Percentiles rank a stretch among this genome's conserved stretches.
Conservation (phyloP, 2,888 invertebrate species). For the Oegoconia quadripuncta region DNA sequence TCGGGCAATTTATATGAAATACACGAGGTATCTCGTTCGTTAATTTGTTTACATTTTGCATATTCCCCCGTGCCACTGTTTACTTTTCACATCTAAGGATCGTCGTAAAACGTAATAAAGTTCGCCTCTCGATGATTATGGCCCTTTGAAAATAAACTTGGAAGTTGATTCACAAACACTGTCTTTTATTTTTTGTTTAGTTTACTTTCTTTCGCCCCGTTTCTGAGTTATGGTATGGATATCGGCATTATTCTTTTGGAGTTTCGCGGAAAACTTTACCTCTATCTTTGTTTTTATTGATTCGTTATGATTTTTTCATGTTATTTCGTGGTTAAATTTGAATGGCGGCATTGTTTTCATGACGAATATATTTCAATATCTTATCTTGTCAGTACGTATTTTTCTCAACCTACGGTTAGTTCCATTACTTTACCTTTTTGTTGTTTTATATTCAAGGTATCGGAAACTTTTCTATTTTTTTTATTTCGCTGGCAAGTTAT, state of each 20-base stretch:
- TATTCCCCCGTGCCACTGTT: conserved; percentile 52
- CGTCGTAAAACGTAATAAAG: conserved; percentile 57
- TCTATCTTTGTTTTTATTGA: conserved; percentile 38
- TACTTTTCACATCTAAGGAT: conserved; percentile 53
- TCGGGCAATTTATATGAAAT: conserved; percentile 39
- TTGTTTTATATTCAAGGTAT: too few relatives aligned
- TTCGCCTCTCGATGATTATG: conserved; percentile 64
- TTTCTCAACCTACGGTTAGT: too few relatives aligned
- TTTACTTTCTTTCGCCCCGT: conserved; percentile 43
- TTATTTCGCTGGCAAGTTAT: too few relatives aligned
- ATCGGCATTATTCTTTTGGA: conserved; percentile 54
- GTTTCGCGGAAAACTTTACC: conserved; percentile 36
- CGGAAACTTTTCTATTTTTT: too few relatives aligned
- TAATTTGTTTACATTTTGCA: conserved; percentile 68
- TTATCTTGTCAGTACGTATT: too few relatives aligned
- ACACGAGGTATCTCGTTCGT: conserved; percentile 44
- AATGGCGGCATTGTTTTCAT: too few relatives aligned
- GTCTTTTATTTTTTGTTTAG: conserved; percentile 65
- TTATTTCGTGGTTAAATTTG: conserved; percentile 25
- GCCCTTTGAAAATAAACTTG: conserved; percentile 67
- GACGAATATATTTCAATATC: too few relatives aligned
- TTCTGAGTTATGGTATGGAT: conserved; percentile 58
- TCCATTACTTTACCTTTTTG: too few relatives aligned
- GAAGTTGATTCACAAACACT: conserved; percentile 53
- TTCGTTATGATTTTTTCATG: conserved; percentile 40